Base-by-base conservation (phyloP, 2,113 vertebrate species). In the Acanthisitta chloris region DNA sequence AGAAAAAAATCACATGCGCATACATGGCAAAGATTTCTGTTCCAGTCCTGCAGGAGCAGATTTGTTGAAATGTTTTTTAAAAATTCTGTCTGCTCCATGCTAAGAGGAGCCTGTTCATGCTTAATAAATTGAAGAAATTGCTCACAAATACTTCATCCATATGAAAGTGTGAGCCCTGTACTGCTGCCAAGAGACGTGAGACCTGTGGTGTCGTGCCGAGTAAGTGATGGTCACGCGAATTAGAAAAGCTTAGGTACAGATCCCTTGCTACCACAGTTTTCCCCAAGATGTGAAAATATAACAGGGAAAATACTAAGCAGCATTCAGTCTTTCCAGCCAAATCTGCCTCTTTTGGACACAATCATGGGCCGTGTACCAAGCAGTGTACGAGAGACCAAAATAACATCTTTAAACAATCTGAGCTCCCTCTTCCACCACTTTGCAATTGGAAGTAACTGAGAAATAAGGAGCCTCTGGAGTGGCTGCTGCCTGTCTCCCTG, bases 121-220 rank as follows among this genome's bases (percentile, higher is more conserved):
- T 92, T 97, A 96, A 96, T 96, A 94, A 93, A 88, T 90, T 10
- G 81, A 79, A 96, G 79, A 84, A 96, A 95, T 88, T 92, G 89
- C 91, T 96, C 51, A 88, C 88, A 91, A 95, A 86, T 94, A 83
- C 71, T 90, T 95, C 87, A 93, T 96, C 91, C 86, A 14, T 93
- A 94, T 80, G 89, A 96, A 95, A 93, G 87, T 25, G 23, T 0
- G 65, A 97, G 84, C 89, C 84, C 95, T 97, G 94, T 95, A 94
- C 67, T 55, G 91, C 90, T 97, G 97, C 96, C 96, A 97, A 72
- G 85, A 95, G 91, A 97, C 86, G 94, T 92, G 95, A 95, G 93
- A 95, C 96, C 96, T 92, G 78, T 82, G 91, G 91, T 96, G 83
- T 96, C 58, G 74, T 67, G 81, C 89, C 62, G 64, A 90, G 92